A percentile compares a stretch with the other conserved stretches of the same genome.
These are phyloP conservation scores for Tigriopus japonicus DNA, from an alignment of 1,140 invertebrate species.

Conservation along the genomic window DNA sequence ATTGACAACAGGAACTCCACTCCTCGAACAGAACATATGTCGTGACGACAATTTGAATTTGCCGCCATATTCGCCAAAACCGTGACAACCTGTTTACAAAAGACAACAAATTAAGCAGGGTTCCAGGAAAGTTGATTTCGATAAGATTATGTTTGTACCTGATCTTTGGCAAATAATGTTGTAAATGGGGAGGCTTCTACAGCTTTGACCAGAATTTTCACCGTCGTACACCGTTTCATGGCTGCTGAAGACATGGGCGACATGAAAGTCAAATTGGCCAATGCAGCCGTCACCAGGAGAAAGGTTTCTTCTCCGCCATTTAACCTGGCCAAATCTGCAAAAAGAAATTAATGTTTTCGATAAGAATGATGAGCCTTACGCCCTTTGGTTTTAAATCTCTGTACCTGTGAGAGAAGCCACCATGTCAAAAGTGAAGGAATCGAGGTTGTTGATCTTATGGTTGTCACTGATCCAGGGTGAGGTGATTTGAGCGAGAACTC, in stretches of 20 bases:
- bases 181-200: constrained; percentile 21
- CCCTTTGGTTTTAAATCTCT: too few species aligned
- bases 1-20: constrained; percentile 56
- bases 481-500: constrained; percentile 66
- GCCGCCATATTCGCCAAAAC: constrained; percentile 58
- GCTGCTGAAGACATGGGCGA: constrained; percentile 42
- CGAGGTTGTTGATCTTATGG: constrained; percentile 39
- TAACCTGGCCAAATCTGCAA: constrained; percentile 35
- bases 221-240: constrained; percentile 33
- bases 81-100: constrained; percentile 37
- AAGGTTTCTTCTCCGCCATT: constrained; percentile 54
- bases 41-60: constrained; percentile 35
- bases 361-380: too few species aligned
- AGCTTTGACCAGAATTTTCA: constrained; percentile 27
- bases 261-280: constrained; percentile 69
- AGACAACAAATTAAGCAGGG: too few species aligned
- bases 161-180: constrained; percentile 46
- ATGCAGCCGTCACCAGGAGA: constrained; percentile 53
- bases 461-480: constrained; percentile 60
- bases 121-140: too few species aligned
- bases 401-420: constrained; percentile 39
- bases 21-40: constrained; percentile 28
- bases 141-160: constrained; percentile 33
- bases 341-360: neutral
- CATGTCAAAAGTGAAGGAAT: constrained; percentile 33